These are phyloP conservation scores for Sinella curviseta DNA, from an alignment of 1,140 invertebrate species.

Conservation along the genomic window DNA sequence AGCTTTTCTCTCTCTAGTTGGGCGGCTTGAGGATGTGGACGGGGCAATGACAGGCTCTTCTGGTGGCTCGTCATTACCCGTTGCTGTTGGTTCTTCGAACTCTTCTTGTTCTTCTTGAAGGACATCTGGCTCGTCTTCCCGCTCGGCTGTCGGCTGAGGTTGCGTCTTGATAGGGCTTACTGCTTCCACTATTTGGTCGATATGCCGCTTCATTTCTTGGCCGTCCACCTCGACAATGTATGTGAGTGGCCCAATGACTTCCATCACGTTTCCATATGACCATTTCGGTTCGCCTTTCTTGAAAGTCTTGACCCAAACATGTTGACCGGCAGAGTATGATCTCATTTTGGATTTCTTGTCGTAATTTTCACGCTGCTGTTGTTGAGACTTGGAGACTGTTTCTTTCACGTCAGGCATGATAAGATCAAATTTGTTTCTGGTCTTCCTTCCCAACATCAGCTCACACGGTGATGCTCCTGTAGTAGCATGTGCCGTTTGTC, in stretches of 20 bases:
- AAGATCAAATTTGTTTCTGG: slow-evolving; percentile 28
- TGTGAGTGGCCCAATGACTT: neutral
- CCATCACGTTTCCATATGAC: neutral
- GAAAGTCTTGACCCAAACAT: slow-evolving; percentile 25
- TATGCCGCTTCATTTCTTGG: slow-evolving; percentile 6
- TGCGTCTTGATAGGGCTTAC: neutral
- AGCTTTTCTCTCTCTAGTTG: neutral
- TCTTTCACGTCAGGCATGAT: slow-evolving; percentile 26
- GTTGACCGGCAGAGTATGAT: neutral
- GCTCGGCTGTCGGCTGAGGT: neutral
- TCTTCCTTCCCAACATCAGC: slow-evolving; percentile 30
- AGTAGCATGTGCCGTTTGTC: slow-evolving; percentile 49
- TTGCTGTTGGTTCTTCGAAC: neutral
- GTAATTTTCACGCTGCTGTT: neutral
- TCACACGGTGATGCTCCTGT: slow-evolving; percentile 46
- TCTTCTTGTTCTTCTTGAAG: neutral
- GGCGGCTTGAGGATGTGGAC: neutral
- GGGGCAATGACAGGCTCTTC: neutral
- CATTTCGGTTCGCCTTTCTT: neutral
- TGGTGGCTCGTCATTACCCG: neutral
- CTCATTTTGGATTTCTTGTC: slow-evolving; percentile 11
- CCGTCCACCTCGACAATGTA: slow-evolving; percentile 9
- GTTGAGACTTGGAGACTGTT: neutral
- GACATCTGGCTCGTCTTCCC: neutral
- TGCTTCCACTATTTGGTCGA: slow-evolving; percentile 21